Base-by-base conservation (phyloP, 2,888 invertebrate species). In the Erebia ligea region DNA sequence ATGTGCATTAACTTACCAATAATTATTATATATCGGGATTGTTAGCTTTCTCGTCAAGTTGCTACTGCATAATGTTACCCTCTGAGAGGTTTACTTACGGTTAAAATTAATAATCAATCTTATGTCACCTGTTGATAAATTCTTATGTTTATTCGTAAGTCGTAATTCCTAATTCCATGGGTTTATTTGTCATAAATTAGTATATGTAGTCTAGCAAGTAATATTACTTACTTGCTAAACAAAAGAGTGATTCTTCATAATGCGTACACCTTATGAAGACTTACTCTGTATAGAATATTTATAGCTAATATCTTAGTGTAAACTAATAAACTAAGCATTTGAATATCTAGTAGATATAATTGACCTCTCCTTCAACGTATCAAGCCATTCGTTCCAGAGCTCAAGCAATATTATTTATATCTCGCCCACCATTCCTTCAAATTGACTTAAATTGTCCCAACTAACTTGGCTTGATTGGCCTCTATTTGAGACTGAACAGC, bases 361-460 rank as follows among this genome's bases (percentile, higher is more conserved):
- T 84, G 84, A 82, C 80, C 83, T 76, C 82, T 76, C 78, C 81
- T 79, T 77, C 75, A 77, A 79, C 77, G 75, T 79, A 77, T 74
- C 73, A 75, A 81, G 80, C 80, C 82, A 84, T 82, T 84, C 82
- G 80, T 76, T 80, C 78, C 76, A 78, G 83, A 81, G 80, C 79
- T 80, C 78, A 78, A 40, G 52, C 66, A 63, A 62, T 72, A 68
- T 65, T 85, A 86, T 81, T 78, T 78, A 82, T 83, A 83, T 83
- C 82, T 82, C 84, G 81, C 82, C 83, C 83, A 85, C 84, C 79
- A 84, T 80, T 80, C 79, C 80, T 79, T 78, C 79, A 84, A 90
- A 89, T 90, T 90, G 88, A 82, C 80, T 86, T 81, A 87, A 89
- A 85, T 88, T 84, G 85, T 80, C 77, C 81, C 85, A 87, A 88